Evolutionary conservation across 2,113 vertebrate species (phyloP).

Genomic region (Phaethon lepturus): DNA sequence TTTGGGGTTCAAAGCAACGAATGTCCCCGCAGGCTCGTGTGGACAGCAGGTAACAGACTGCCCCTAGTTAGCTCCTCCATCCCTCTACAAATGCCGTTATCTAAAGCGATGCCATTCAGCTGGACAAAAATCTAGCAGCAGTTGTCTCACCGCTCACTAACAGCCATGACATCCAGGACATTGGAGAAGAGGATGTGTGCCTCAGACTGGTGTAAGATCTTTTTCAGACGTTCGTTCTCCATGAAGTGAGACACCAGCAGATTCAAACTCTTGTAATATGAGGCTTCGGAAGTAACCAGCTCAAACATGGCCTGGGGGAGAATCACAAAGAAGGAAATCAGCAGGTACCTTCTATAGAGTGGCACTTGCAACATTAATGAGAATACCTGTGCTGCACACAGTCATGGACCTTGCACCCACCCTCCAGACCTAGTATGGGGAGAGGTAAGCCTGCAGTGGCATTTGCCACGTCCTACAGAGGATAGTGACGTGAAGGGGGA

Average conservation of each 20-base stretch:
- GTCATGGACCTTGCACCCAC: neutral
- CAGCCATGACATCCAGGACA: conserved; percentile 92
- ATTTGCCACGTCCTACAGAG: neutral
- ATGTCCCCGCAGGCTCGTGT: neutral
- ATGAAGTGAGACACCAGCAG: conserved; percentile 94
- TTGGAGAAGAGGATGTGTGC: conserved; percentile 98
- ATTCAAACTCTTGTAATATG: conserved; percentile 94
- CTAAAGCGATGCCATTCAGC: neutral
- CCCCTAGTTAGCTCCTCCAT: neutral
- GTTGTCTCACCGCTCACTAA: conserved; percentile 88
- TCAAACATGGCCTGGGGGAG: conserved; percentile 93
- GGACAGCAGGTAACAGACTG: neutral
- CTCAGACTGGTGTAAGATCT: conserved; percentile 89
- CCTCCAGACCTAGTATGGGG: neutral
- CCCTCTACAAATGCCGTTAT: neutral
- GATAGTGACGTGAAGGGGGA: rapidly evolving
- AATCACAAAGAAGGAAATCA: conserved; percentile 13
- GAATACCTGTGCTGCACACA: neutral
- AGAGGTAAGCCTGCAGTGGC: neutral
- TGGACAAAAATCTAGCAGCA: neutral
- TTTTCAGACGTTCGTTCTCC: conserved; percentile 85
- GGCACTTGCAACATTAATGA: rapidly evolving
- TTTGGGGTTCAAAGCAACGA: neutral
- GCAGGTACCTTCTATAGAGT: neutral
- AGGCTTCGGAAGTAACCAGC: conserved; percentile 93